Conservation (phyloP, 2,113 vertebrate species). For the Pan paniscus region DNA sequence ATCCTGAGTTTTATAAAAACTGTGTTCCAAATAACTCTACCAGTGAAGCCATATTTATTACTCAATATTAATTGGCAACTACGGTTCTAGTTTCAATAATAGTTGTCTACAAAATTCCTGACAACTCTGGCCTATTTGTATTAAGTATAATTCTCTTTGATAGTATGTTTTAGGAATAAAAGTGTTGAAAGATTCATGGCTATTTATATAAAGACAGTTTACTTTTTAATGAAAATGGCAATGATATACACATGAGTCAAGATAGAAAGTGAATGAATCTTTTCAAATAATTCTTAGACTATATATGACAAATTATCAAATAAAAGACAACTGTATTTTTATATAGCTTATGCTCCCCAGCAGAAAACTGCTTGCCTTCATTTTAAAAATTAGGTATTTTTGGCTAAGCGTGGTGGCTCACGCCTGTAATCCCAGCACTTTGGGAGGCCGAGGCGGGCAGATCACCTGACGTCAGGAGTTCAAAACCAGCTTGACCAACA, state of each 20-base stretch:
- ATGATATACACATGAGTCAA: neutral
- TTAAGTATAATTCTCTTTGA: neutral
- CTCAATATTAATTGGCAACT: neutral
- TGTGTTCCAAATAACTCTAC: neutral
- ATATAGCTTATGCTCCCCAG: neutral
- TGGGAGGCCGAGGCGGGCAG: too few species aligned
- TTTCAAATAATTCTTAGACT: neutral
- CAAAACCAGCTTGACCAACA: too few species aligned
- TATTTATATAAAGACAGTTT: neutral
- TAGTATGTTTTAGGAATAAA: neutral
- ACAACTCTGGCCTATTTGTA: neutral
- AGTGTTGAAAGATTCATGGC: neutral
- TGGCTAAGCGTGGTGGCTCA: too few species aligned
- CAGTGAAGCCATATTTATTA: neutral
- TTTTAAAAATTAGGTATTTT: neutral
- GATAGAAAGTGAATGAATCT: neutral
- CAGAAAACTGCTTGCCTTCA: neutral
- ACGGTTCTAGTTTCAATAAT: neutral
- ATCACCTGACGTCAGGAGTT: too few species aligned
- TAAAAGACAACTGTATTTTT: neutral
- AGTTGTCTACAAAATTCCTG: neutral
- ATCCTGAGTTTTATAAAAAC: neutral
- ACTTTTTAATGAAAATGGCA: neutral
- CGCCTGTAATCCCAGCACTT: too few species aligned
- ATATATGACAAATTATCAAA: neutral